Percentiles rank a stretch among this genome's conserved stretches.
These are phyloP conservation scores for Dreissena rostriformis DNA, from an alignment of 1,140 invertebrate genomes.

Conservation along the genomic window DNA sequence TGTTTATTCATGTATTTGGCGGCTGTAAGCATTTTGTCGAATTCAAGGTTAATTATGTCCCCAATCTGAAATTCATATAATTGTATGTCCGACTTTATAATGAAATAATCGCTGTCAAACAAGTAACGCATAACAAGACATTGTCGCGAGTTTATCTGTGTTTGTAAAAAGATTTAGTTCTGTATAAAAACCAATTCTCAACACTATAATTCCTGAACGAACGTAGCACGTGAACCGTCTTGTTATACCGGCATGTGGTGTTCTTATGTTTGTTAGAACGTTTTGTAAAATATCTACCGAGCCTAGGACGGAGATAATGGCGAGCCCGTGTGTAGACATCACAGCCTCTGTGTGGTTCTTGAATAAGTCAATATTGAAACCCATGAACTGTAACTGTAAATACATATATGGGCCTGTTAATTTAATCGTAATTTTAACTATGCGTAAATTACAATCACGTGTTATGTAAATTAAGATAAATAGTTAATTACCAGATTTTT, in stretches of 20 bases:
- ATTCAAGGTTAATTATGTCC: slow-evolving; percentile 28
- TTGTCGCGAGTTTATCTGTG: no score
- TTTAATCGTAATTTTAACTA: not conserved
- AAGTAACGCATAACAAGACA: no score
- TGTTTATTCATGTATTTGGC: slow-evolving; percentile 27
- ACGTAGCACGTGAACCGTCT: no score
- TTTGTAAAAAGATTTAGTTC: no score
- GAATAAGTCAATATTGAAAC: slow-evolving; percentile 66
- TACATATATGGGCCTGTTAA: not conserved
- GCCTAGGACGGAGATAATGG: slow-evolving; percentile 59
- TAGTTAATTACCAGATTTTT: not conserved
- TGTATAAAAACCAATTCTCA: no score
- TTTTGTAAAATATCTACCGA: slow-evolving; percentile 49
- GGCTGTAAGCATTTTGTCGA: slow-evolving; percentile 43
- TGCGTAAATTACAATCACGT: not conserved
- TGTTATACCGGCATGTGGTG: no score
- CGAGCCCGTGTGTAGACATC: slow-evolving; percentile 60
- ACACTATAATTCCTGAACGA: no score
- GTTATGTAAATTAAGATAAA: not conserved
- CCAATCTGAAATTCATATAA: slow-evolving; percentile 26
- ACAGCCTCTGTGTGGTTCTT: slow-evolving; percentile 58
- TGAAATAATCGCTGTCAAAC: no score
- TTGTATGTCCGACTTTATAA: no score
- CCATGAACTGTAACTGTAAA: slow-evolving; percentile 66
- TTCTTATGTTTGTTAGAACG: no score